These are phyloP conservation scores for Silurus glanis DNA, from an alignment of 2,113 vertebrate genomes.

Conservation along the genomic window DNA sequence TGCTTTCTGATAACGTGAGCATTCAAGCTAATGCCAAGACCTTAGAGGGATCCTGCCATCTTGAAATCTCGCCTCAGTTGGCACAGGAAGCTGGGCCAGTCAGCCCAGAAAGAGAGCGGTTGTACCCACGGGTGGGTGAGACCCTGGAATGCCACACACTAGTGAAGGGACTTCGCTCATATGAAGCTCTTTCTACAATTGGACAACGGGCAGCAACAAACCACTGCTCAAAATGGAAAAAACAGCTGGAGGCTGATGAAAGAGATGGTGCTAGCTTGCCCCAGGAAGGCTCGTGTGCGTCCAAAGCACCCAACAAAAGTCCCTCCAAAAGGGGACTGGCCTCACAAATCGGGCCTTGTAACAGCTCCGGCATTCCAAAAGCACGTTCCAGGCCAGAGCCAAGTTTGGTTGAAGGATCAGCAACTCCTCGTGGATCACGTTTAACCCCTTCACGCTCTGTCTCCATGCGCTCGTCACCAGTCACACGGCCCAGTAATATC, in stretches of 20 bases:
- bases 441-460: slow-evolving; percentile 52
- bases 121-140: slow-evolving; percentile 67
- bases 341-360: slow-evolving; percentile 55
- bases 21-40: slow-evolving; percentile 51
- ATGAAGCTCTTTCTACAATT: slow-evolving; percentile 65
- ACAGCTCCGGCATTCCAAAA: slow-evolving; percentile 58
- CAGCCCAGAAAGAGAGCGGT: slow-evolving; percentile 51
- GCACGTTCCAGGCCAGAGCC: slow-evolving; percentile 66
- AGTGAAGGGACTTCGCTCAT: slow-evolving; percentile 73
- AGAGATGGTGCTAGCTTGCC: slow-evolving; percentile 43
- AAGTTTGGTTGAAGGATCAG: slow-evolving; percentile 39
- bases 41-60: slow-evolving; percentile 59
- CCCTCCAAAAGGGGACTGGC: slow-evolving; percentile 66
- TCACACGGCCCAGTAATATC: slow-evolving; percentile 31
- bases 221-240: slow-evolving; percentile 79
- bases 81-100: slow-evolving; percentile 57
- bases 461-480: slow-evolving; percentile 59
- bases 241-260: slow-evolving; percentile 68
- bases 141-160: slow-evolving; percentile 76
- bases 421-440: slow-evolving; percentile 44
- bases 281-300: slow-evolving; percentile 53
- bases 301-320: slow-evolving; percentile 61
- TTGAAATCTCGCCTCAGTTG: slow-evolving; percentile 59
- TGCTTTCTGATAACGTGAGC: slow-evolving; percentile 47
- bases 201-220: slow-evolving; percentile 65